These are phyloP conservation scores for Acronicta aceris DNA, from an alignment of 2,888 invertebrate genomes.

Conservation along the genomic window DNA sequence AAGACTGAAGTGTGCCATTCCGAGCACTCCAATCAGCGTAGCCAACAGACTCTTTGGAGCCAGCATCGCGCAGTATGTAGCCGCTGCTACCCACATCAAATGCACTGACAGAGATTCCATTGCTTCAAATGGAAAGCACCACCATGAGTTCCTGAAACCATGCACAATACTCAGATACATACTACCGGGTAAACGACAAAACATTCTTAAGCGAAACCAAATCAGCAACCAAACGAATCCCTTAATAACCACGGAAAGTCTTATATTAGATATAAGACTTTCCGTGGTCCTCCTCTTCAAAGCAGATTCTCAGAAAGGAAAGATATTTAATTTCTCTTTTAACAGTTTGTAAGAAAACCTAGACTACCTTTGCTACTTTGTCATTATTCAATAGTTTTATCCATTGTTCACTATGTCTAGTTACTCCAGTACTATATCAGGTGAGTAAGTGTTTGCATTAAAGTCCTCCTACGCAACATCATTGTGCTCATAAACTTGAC, in stretches of 20 bases:
- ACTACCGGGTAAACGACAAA: no score
- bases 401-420: slow-evolving; percentile 31
- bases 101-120: slow-evolving; percentile 96
- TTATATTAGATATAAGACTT: no score
- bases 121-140: slow-evolving; percentile 96
- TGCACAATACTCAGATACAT: neutral
- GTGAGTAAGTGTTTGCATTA: slow-evolving; percentile 59
- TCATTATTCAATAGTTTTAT: slow-evolving; percentile 15
- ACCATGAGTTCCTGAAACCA: slow-evolving; percentile 93
- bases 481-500: slow-evolving; percentile 81
- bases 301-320: neutral
- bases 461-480: slow-evolving; percentile 67
- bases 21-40: slow-evolving; percentile 95
- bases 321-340: neutral
- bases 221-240: no score
- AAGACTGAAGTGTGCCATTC: slow-evolving; percentile 96
- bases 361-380: neutral
- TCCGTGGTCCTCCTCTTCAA: no score
- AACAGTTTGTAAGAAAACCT: slow-evolving; percentile 7
- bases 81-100: slow-evolving; percentile 97
- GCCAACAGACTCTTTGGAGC: slow-evolving; percentile 95
- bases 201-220: no score
- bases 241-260: no score
- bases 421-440: slow-evolving; percentile 51
- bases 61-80: slow-evolving; percentile 95